Conservation (phyloP, 1,140 invertebrate genomes). For the Drosophila pandora region DNA sequence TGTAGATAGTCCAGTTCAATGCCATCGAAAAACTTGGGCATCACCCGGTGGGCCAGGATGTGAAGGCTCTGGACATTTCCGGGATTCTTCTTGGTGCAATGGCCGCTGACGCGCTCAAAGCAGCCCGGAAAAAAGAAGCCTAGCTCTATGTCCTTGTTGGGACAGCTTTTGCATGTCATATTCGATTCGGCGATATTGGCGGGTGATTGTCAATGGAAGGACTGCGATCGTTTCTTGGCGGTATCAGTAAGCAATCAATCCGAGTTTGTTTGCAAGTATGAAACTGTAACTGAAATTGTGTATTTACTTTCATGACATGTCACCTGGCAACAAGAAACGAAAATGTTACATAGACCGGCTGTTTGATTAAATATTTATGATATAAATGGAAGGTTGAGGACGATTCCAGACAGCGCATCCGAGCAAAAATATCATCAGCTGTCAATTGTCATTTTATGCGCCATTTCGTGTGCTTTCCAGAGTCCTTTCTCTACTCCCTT, state of each 20-base stretch:
- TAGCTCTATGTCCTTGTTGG: slow-evolving; percentile 27
- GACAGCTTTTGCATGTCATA: slow-evolving; percentile 66
- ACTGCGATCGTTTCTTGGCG: neutral
- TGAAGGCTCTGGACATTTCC: slow-evolving; percentile 75
- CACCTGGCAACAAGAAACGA: slow-evolving; percentile 51
- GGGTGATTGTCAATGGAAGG: neutral
- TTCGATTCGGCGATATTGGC: slow-evolving; percentile 12
- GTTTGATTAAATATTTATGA: slow-evolving; percentile 57
- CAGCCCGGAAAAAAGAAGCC: slow-evolving; percentile 59
- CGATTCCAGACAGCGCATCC: slow-evolving; percentile 27
- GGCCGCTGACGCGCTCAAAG: slow-evolving; percentile 57
- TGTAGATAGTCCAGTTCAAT: slow-evolving; percentile 74
- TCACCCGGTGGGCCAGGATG: slow-evolving; percentile 69
- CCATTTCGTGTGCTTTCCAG: slow-evolving; percentile 53
- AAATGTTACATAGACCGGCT: slow-evolving; percentile 69
- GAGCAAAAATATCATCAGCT: slow-evolving; percentile 66
- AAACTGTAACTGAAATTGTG: slow-evolving; percentile 46
- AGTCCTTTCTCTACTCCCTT: neutral
- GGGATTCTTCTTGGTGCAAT: slow-evolving; percentile 62
- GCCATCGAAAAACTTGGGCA: slow-evolving; percentile 77
- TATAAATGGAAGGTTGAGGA: slow-evolving; percentile 19
- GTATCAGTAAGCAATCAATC: slow-evolving; percentile 8
- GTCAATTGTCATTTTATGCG: slow-evolving; percentile 80
- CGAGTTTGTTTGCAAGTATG: slow-evolving; percentile 16
- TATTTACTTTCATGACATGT: slow-evolving; percentile 33